Evolutionary conservation across 2,888 invertebrate genomes (phyloP).

Genomic region (Sphinx pinastri): DNA sequence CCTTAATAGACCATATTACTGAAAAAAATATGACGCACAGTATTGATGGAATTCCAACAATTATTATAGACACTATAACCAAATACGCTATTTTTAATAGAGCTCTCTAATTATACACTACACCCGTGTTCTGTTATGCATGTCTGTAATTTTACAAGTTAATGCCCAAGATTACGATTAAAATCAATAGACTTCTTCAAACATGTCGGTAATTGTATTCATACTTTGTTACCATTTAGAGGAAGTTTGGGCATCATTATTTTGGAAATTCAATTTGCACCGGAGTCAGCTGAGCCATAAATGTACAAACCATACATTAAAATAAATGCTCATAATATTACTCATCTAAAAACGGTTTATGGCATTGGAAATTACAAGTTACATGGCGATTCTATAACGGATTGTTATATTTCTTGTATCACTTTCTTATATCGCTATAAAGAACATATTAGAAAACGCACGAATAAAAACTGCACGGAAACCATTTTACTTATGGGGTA

Average conservation of each 20-base stretch:
- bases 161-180: constrained; percentile 4
- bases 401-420: too few species aligned
- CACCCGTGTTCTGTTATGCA: not conserved
- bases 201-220: not conserved
- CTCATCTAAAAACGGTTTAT: constrained; percentile 20
- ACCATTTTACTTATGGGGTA: not conserved
- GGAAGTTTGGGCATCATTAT: constrained; percentile 5
- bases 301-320: constrained; percentile 25
- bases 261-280: not conserved
- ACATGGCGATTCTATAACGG: constrained; percentile 25
- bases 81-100: constrained; percentile 8
- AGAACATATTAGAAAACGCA: constrained; percentile 1
- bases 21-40: not conserved
- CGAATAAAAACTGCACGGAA: not conserved
- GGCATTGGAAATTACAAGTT: constrained; percentile 21
- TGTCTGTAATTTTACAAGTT: constrained; percentile 17
- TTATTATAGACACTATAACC: not conserved
- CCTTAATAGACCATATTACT: not conserved
- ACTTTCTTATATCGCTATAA: not conserved
- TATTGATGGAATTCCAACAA: not conserved
- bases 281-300: not conserved
- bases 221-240: constrained; percentile 10
- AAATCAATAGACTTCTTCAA: constrained; percentile 16
- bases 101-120: constrained; percentile 7
- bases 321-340: constrained; percentile 23